phyloP scores from a whole-genome alignment of 2,888 invertebrate species.

The Netelia melanura region DNA sequence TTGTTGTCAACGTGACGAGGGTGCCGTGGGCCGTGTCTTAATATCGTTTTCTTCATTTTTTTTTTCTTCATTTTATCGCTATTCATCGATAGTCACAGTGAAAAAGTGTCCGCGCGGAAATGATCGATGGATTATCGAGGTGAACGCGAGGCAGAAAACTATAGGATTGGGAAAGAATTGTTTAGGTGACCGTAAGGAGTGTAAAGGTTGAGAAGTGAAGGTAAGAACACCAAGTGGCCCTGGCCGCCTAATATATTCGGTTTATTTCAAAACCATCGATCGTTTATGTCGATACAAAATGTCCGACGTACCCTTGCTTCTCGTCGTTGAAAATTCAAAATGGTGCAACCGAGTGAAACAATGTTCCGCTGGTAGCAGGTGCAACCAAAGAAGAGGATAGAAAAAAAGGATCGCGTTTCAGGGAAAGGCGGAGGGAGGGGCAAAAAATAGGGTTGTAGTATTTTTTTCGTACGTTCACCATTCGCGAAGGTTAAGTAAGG shows the following conservation, averaged over 20 bases:
- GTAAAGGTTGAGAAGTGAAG: conserved; percentile 52
- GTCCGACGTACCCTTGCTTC: too few species aligned
- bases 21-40: conserved; percentile 19
- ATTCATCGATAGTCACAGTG: conserved; percentile 28
- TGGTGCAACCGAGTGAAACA: neutral
- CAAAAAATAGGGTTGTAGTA: neutral
- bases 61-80: neutral
- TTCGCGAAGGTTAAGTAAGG: neutral
- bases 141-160: conserved; percentile 24
- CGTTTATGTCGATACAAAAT: neutral
- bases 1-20: conserved; percentile 47
- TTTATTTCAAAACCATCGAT: neutral
- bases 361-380: neutral
- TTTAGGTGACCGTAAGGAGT: conserved; percentile 13
- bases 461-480: neutral
- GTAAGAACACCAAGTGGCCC: neutral
- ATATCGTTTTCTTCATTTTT: neutral
- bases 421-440: neutral
- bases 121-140: conserved; percentile 44
- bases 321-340: neutral
- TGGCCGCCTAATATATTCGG: neutral
- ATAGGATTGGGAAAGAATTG: conserved; percentile 24
- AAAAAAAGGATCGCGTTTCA: neutral
- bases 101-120: conserved; percentile 42
- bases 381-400: neutral